A percentile compares a stretch with the other conserved stretches of the same genome.
Conservation (phyloP, 2,888 invertebrate genomes). For the Balanococcus diminutus region DNA sequence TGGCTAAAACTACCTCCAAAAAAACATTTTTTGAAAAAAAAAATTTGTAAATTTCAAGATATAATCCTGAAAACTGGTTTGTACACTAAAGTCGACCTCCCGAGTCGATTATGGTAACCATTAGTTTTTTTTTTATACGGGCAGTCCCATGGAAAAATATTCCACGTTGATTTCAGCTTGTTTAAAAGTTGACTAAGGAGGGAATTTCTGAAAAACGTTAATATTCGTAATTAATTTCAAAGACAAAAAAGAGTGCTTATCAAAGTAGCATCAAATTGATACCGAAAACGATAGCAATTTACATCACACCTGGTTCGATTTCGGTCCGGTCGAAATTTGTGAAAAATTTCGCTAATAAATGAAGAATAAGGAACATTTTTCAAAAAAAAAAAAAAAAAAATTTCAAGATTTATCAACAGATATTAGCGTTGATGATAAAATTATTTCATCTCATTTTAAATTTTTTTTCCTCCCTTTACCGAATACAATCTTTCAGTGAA, state of each 20-base stretch:
- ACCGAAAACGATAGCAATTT: neutral
- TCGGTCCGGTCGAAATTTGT: neutral
- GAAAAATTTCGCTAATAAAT: neutral
- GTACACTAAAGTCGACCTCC: no score
- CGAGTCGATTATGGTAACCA: no score
- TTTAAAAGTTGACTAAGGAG: no score
- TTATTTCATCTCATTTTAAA: constrained; percentile 36
- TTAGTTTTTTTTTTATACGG: no score
- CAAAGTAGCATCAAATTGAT: neutral
- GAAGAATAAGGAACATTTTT: neutral
- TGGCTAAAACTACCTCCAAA: no score
- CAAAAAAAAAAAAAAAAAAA: neutral
- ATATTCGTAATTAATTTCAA: neutral
- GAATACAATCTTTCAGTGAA: neutral
- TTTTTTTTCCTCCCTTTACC: neutral
- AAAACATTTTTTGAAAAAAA: no score
- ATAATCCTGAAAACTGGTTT: no score
- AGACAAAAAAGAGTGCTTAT: neutral
- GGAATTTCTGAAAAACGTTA: no score
- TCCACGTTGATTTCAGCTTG: no score
- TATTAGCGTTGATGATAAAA: constrained; percentile 20
- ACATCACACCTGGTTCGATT: neutral
- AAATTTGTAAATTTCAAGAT: no score
- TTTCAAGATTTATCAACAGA: neutral
- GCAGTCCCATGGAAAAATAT: no score